Conservation (phyloP, 1,140 invertebrate genomes). For the Rhagoletis pomonella region DNA sequence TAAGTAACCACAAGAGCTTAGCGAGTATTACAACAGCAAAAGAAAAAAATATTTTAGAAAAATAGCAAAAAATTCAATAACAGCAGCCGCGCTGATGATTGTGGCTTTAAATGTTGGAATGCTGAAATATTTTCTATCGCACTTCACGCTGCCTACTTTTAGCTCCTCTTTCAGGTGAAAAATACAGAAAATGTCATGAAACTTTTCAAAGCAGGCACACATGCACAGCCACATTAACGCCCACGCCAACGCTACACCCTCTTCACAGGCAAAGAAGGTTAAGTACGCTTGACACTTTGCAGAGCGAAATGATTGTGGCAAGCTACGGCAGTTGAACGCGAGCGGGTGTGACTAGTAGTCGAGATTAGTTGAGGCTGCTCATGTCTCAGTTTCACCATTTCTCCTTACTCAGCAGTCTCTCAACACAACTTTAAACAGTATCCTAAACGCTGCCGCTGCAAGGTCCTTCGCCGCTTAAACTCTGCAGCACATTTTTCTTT, state of each 20-base stretch:
- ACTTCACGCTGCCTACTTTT: not conserved
- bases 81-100: not conserved
- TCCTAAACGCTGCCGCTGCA: not conserved
- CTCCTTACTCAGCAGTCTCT: no score
- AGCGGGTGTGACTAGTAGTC: not conserved
- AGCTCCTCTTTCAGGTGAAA: not conserved
- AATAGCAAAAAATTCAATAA: not conserved
- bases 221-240: constrained; percentile 35
- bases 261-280: constrained; percentile 66
- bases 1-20: not conserved
- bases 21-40: not conserved
- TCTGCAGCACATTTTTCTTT: not conserved
- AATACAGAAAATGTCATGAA: constrained; percentile 68
- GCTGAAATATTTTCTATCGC: not conserved
- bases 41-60: not conserved
- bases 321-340: not conserved
- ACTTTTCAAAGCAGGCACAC: constrained; percentile 62
- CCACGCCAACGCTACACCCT: not conserved
- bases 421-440: no score
- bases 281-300: constrained; percentile 68
- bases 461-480: not conserved
- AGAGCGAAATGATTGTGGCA: not conserved
- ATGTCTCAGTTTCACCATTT: not conserved
- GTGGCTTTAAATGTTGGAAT: not conserved
- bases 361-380: not conserved